These are phyloP conservation scores for Pocillopora verrucosa DNA, from an alignment of 64 coral and sea anemone species.

Conservation along the genomic window DNA sequence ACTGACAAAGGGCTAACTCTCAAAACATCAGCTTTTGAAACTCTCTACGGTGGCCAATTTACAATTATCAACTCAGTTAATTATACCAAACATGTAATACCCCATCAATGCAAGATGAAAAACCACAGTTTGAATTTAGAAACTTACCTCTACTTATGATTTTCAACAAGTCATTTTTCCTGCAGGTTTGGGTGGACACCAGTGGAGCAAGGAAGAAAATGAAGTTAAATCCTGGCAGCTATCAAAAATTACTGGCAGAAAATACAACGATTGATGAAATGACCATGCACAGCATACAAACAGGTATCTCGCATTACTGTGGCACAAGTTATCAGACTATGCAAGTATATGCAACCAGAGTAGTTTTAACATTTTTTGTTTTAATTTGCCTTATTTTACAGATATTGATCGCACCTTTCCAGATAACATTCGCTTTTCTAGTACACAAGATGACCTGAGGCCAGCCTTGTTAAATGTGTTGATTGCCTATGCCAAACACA, in stretches of 20 bases:
- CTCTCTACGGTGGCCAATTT: too few relatives aligned
- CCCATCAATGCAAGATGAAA: too few relatives aligned
- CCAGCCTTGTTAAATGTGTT: slow-evolving; percentile 80
- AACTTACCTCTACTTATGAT: neutral
- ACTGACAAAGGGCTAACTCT: too few relatives aligned
- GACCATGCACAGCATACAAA: slow-evolving; percentile 69
- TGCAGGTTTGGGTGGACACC: slow-evolving; percentile 93
- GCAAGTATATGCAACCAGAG: too few relatives aligned
- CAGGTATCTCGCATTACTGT: slow-evolving; percentile 34
- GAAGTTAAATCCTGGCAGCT: slow-evolving; percentile 63
- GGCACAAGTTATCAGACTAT: too few relatives aligned
- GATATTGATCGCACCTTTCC: slow-evolving; percentile 97
- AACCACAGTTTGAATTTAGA: neutral
- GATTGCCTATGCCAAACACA: slow-evolving; percentile 88
- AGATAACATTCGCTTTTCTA: slow-evolving; percentile 90
- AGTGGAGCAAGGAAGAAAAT: slow-evolving; percentile 85
- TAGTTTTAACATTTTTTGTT: neutral
- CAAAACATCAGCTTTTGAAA: too few relatives aligned
- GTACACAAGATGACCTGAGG: slow-evolving; percentile 49
- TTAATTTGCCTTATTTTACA: slow-evolving; percentile 19
- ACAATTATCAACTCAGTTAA: too few relatives aligned
- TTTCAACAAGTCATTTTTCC: neutral
- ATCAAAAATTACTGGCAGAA: slow-evolving; percentile 48
- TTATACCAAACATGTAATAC: too few relatives aligned
- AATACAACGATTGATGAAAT: slow-evolving; percentile 52